Conservation (phyloP, 1,140 invertebrate genomes). For the Megalonaias nervosa region DNA sequence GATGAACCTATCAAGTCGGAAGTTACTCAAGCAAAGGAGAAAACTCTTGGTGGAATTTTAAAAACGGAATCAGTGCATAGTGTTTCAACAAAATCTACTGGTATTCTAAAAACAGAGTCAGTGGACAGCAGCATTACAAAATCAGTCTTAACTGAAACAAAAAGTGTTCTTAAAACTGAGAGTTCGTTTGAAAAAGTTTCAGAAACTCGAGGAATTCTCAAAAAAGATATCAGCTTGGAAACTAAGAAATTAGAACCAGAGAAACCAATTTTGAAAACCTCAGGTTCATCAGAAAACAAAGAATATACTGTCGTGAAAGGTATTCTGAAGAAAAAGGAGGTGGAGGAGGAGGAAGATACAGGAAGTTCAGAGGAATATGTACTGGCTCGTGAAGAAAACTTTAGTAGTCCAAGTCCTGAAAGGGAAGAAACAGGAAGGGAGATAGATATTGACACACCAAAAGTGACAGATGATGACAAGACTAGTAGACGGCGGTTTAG, state of each 20-base stretch:
- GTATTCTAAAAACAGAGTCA: no score
- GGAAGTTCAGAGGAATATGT: conserved; percentile 28
- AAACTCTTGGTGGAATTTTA: conserved; percentile 29
- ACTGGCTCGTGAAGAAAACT: no score
- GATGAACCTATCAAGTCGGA: conserved; percentile 27
- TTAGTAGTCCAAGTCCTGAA: no score
- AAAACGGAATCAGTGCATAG: conserved; percentile 36
- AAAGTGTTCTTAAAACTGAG: conserved; percentile 6
- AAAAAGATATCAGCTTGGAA: conserved; percentile 59
- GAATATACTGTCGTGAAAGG: conserved; percentile 6
- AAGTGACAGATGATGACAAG: no score
- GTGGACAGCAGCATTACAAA: no score
- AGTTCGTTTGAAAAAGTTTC: conserved; percentile 33
- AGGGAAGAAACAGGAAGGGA: no score
- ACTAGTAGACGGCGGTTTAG: no score
- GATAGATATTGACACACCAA: no score
- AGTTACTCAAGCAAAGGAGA: conserved; percentile 21
- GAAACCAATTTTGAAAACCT: conserved; percentile 73
- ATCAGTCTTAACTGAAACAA: no score
- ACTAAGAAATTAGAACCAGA: conserved; percentile 71
- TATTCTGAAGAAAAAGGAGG: conserved; percentile 1
- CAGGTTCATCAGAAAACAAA: no score
- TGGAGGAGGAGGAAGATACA: not conserved
- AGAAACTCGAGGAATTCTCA: conserved; percentile 51
- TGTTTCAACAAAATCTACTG: no score